Percentiles rank a stretch among this genome's conserved stretches.
Conservation (phyloP, 2,113 vertebrate genomes). For the Alethe diademata region DNA sequence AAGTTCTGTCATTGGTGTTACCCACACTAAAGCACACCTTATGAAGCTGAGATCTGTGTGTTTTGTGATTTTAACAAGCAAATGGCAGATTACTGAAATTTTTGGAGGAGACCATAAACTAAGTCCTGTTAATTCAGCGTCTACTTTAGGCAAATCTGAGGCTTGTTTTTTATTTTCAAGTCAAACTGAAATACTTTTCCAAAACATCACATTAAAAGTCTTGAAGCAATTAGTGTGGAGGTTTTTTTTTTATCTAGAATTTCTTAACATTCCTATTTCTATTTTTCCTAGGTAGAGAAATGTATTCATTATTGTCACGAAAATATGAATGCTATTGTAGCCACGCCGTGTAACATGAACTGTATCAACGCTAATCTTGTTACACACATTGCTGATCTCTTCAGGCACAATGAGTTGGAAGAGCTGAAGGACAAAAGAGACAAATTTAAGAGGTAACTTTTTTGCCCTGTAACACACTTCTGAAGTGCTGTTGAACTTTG, state of each 20-base stretch:
- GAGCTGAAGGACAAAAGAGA: constrained; percentile 96
- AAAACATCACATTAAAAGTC: neutral
- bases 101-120: neutral
- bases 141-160: neutral
- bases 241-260: neutral
- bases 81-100: neutral
- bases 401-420: constrained; percentile 92
- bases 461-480: neutral
- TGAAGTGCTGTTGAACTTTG: neutral
- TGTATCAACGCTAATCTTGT: constrained; percentile 95
- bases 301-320: constrained; percentile 93
- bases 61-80: neutral
- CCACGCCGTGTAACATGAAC: constrained; percentile 97
- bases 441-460: constrained; percentile 93
- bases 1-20: neutral
- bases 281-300: constrained; percentile 85
- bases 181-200: neutral
- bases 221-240: neutral
- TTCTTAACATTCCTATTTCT: neutral
- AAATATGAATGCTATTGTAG: constrained; percentile 94
- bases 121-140: neutral
- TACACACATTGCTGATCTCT: constrained; percentile 86
- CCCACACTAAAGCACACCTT: neutral
- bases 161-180: neutral
- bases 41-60: neutral